Percentiles rank a stretch among this genome's conserved stretches.
Conservation (phyloP, 1,140 invertebrate species). For the Rhyacophila brunnea region DNA sequence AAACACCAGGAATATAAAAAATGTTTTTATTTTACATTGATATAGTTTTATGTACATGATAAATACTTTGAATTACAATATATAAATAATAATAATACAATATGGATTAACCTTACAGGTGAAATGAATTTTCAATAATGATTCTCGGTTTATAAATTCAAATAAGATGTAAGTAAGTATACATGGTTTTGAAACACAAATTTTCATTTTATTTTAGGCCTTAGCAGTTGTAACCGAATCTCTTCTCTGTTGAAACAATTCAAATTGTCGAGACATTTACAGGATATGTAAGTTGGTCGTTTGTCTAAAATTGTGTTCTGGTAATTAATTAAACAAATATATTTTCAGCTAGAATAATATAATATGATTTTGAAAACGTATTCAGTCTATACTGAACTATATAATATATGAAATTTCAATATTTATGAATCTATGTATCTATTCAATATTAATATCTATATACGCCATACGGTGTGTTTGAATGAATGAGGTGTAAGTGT, state of each 20-base stretch:
- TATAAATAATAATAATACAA: slow-evolving; percentile 11
- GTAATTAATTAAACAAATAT: neutral
- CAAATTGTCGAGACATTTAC: too few relatives aligned
- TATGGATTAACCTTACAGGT: too few relatives aligned
- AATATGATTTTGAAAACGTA: slow-evolving; percentile 1
- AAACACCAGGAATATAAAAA: slow-evolving; percentile 19
- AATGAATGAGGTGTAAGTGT: neutral
- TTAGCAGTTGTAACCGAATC: too few relatives aligned
- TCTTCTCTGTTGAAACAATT: too few relatives aligned
- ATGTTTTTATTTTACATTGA: slow-evolving; percentile 42
- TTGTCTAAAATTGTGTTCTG: too few relatives aligned
- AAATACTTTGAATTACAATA: slow-evolving; percentile 18
- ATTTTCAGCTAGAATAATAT: neutral
- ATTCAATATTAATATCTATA: neutral
- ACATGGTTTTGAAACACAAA: too few relatives aligned
- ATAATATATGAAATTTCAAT: neutral
- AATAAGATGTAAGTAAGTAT: too few relatives aligned
- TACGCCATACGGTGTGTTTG: neutral
- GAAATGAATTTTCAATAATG: too few relatives aligned
- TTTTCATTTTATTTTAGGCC: too few relatives aligned
- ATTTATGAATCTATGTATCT: neutral
- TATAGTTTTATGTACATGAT: slow-evolving; percentile 24
- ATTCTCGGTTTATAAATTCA: too few relatives aligned
- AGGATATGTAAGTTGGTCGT: too few relatives aligned
- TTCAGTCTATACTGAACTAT: neutral